Percentiles rank a stretch among this genome's conserved stretches.
Conservation (phyloP, 2,888 invertebrate genomes). For the Neoscelio sp. region DNA sequence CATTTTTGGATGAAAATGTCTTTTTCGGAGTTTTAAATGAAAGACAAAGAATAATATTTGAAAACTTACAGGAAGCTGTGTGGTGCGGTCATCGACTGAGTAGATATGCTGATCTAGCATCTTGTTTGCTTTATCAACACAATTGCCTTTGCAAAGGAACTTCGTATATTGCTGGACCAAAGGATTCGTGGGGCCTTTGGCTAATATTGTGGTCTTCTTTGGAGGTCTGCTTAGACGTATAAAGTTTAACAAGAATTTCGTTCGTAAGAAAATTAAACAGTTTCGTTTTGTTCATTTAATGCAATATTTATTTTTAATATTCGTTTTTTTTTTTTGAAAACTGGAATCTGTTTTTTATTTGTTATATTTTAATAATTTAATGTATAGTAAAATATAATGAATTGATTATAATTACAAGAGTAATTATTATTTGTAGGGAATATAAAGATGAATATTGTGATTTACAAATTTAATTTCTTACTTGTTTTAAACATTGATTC, state of each 20-base stretch:
- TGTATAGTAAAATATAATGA: too few relatives aligned
- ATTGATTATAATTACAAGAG: too few relatives aligned
- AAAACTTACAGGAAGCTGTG: conserved; percentile 42
- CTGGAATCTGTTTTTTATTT: background rate
- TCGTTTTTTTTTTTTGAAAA: background rate
- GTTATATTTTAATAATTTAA: too few relatives aligned
- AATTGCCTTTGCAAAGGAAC: conserved; percentile 52
- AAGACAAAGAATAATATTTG: conserved; percentile 24
- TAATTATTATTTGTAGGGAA: too few relatives aligned
- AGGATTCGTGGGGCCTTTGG: conserved; percentile 41
- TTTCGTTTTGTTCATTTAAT: background rate
- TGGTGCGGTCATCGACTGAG: conserved; percentile 42
- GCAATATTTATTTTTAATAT: conserved; percentile 1
- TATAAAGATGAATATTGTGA: too few relatives aligned
- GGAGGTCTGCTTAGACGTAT: conserved; percentile 12
- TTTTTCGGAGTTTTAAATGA: background rate
- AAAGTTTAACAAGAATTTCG: conserved; percentile 35
- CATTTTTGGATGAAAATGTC: conserved; percentile 15
- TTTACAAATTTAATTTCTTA: too few relatives aligned
- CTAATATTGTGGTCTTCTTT: conserved; percentile 48
- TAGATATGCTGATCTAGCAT: conserved; percentile 50
- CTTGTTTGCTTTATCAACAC: conserved; percentile 63
- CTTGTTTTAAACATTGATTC: too few relatives aligned
- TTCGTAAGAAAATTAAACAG: conserved; percentile 30
- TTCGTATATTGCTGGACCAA: conserved; percentile 52